phyloP scores from a whole-genome alignment of 64 coral and sea anemone genomes.

The Platygyra sinensis region DNA sequence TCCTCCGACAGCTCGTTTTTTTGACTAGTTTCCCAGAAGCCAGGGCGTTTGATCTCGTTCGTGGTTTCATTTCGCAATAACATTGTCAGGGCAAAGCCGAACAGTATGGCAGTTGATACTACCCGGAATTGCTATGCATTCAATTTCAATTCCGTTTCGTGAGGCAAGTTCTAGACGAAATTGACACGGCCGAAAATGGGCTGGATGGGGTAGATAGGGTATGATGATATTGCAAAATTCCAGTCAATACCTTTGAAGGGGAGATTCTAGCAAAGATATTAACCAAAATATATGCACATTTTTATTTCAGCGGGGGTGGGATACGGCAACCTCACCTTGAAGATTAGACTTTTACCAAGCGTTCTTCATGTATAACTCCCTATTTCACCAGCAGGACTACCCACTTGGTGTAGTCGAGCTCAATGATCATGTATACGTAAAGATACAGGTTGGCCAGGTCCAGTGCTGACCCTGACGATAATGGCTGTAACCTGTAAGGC shows the following conservation, averaged over 20 bases:
- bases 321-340: conserved; percentile 36
- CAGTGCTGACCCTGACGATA: conserved; percentile 29
- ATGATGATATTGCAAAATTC: no score
- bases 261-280: neutral
- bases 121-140: no score
- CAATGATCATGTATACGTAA: neutral
- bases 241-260: neutral
- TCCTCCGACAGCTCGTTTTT: no score
- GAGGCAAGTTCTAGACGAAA: no score
- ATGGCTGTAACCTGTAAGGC: conserved; percentile 26
- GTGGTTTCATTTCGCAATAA: no score
- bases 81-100: no score
- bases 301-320: conserved; percentile 13
- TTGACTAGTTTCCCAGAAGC: no score
- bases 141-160: no score
- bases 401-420: neutral
- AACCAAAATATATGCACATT: neutral
- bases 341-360: conserved; percentile 32
- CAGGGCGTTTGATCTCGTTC: no score
- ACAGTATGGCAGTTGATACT: no score
- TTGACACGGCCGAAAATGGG: no score
- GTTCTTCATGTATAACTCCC: neutral
- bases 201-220: no score
- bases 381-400: conserved; percentile 8
- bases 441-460: conserved; percentile 35